These are phyloP conservation scores for Macrobrachium rosenbergii DNA, from an alignment of 1,140 invertebrate species.

Conservation along the genomic window DNA sequence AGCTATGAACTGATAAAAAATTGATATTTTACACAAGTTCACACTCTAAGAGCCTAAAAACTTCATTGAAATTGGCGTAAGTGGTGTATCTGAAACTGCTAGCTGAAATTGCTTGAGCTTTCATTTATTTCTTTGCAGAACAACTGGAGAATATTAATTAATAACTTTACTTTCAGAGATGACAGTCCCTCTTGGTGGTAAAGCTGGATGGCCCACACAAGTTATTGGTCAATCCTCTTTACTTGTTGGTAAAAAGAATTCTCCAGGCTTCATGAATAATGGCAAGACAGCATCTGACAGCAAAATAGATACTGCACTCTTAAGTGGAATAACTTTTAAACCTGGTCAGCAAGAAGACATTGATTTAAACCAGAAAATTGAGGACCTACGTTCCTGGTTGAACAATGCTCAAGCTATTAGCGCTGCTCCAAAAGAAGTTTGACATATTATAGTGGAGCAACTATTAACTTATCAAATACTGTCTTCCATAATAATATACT, in stretches of 20 bases:
- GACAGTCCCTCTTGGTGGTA: slow-evolving; percentile 47
- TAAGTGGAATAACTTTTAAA: neutral
- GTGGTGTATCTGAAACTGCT: too few species aligned
- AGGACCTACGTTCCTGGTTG: slow-evolving; percentile 44
- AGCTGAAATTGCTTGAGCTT: too few species aligned
- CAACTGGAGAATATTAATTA: neutral
- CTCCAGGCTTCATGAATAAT: slow-evolving; percentile 9
- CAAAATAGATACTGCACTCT: neutral
- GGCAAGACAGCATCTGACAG: neutral
- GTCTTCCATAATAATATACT: too few species aligned
- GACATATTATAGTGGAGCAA: too few species aligned
- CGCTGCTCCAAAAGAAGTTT: neutral
- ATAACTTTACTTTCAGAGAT: slow-evolving; percentile 7
- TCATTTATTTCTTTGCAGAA: too few species aligned
- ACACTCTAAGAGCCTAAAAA: too few species aligned
- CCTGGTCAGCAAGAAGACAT: slow-evolving; percentile 18
- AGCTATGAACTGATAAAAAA: too few species aligned
- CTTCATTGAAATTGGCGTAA: too few species aligned
- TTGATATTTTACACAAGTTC: too few species aligned
- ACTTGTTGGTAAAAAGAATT: slow-evolving; percentile 14
- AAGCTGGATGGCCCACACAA: slow-evolving; percentile 45
- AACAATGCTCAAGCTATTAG: slow-evolving; percentile 43
- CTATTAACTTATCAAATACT: too few species aligned
- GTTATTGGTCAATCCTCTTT: slow-evolving; percentile 46
- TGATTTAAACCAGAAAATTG: slow-evolving; percentile 44